Conservation (phyloP, 2,888 invertebrate species). For the Leptinotarsa juncta region DNA sequence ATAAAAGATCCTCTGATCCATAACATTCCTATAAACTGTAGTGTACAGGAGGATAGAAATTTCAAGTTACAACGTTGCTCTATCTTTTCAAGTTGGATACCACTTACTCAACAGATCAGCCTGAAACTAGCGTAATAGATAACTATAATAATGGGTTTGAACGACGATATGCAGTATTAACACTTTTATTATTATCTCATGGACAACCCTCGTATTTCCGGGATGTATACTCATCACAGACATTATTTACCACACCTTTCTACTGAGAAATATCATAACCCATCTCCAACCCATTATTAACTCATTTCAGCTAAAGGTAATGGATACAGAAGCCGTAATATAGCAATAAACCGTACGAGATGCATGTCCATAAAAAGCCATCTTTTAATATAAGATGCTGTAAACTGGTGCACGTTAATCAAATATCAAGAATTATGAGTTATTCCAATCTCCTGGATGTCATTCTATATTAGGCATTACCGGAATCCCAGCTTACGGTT, state of each 20-base stretch:
- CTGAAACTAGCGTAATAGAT: too few relatives aligned
- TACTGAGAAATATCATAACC: background rate
- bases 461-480: conserved; percentile 19
- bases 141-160: too few relatives aligned
- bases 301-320: conserved; percentile 11
- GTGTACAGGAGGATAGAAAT: too few relatives aligned
- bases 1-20: too few relatives aligned
- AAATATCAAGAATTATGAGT: conserved; percentile 19
- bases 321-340: conserved; percentile 14
- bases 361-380: conserved; percentile 12
- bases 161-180: too few relatives aligned
- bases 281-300: conserved; percentile 4
- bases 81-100: too few relatives aligned
- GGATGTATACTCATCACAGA: background rate
- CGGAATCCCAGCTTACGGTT: conserved; percentile 10
- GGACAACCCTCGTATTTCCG: background rate
- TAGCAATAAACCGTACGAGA: conserved; percentile 13
- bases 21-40: too few relatives aligned
- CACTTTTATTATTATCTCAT: background rate
- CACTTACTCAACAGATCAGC: too few relatives aligned
- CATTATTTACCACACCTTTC: conserved; percentile 10
- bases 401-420: conserved; percentile 21
- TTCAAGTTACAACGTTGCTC: too few relatives aligned
- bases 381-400: conserved; percentile 11
- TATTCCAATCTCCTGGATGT: conserved; percentile 19